Percentiles rank a stretch among this genome's conserved stretches.
These are phyloP conservation scores for roundworm (Caenorhabditis elegans) DNA, from an alignment of 1,140 invertebrate species.

Conservation along the genomic window WBcel235 BX284606.5:6615001-6615500, in stretches of 20 bases:
- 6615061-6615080: background rate
- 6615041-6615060: conserved; percentile 25
- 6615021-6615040: background rate
- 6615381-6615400: background rate
- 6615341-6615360: background rate
- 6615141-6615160: background rate
- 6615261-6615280: background rate
- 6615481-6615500: too few species aligned
- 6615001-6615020: conserved; percentile 62
- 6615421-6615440: too few species aligned
- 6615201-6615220: background rate
- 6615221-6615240: background rate
- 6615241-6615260: background rate
- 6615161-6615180: background rate
- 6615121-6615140: too few species aligned
- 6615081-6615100: background rate
- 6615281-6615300: background rate
- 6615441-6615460: too few species aligned
- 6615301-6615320: background rate
- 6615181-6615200: background rate
- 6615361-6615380: background rate
- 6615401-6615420: background rate
- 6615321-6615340: background rate
- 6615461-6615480: too few species aligned
- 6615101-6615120: background rate